Evolutionary conservation across 2,113 vertebrate genomes (phyloP), one percentile per base, ranked within the genome.

Genomic region (Campylomormyrus numenius): DNA sequence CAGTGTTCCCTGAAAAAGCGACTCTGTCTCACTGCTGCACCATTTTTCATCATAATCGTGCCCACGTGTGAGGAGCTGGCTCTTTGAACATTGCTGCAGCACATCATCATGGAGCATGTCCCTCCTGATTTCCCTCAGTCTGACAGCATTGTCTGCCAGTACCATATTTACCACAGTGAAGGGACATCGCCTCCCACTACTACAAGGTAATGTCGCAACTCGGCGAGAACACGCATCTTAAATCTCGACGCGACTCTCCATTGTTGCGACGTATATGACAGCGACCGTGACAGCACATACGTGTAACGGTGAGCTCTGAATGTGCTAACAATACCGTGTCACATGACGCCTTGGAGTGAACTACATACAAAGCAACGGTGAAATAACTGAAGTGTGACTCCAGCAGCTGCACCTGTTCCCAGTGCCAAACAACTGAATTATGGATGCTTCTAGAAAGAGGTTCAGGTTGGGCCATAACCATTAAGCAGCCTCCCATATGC

Each of bases 71-170:
- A 39, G 74, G 35, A 39, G 74, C 35, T 80, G 0, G 35, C 35
- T 80, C 74, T 80, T 80, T 80, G 74, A 80, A 80, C 35, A 17
- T 80, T 80, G 74, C 74, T 80, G 74, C 35, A 39, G 74, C 74
- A 80, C 31, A 80, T 80, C 74, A 80, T 80, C 74, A 80, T 80
- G n/a, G 31, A 80, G 15, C 74, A 39, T 15, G 74, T 80, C 35
- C 9, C 35, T 80, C 62, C 74, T 80, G 74, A 80, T 80, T 80
- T 19, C 74, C 74, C 74, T 80, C 74, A 80, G 74, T 80, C 74
- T 80, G 74, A 80, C 74, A 80, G 74, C 74, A 80, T 80, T 80
- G 74, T 80, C 74, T 80, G 74, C 74, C 35, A 80, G 74, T 42
- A 80, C 74, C 74, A 42, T 19, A 80, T 80, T 80, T 80, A 80